Conservation (phyloP, 30 jellyfish, hydroid and myxozoan genomes). For the Hydractinia symbiolongicarpus region DNA sequence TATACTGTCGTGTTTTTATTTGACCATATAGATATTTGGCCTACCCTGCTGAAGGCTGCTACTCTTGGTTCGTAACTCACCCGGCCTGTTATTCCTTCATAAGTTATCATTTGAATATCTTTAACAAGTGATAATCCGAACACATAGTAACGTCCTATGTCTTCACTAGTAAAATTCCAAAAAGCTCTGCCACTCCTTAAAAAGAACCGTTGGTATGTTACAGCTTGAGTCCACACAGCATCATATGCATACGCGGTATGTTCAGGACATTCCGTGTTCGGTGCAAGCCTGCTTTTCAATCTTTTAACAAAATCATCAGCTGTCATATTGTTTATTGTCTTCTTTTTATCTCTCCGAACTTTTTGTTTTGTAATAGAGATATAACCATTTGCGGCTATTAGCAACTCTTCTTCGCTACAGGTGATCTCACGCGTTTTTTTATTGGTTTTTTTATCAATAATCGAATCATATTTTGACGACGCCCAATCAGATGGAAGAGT, state of each 20-base stretch:
- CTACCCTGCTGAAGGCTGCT: neutral
- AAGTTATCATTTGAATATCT: conserved; percentile 9
- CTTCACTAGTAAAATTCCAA: neutral
- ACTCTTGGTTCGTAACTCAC: neutral
- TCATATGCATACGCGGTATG: conserved; percentile 72
- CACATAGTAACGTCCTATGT: neutral
- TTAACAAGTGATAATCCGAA: conserved; percentile 4
- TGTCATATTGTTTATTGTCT: conserved; percentile 48
- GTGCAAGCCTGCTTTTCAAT: neutral
- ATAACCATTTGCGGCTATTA: conserved; percentile 60
- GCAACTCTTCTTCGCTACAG: conserved; percentile 59
- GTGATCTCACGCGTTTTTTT: neutral
- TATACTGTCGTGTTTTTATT: neutral
- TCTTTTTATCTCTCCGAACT: conserved; percentile 48
- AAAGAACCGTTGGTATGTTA: neutral
- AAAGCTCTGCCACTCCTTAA: neutral
- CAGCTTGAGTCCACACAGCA: conserved; percentile 65
- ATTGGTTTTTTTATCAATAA: neutral
- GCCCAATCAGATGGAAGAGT: conserved; percentile 49
- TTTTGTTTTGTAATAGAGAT: conserved; percentile 44
- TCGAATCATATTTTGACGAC: neutral
- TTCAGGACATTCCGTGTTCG: neutral
- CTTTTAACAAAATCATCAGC: neutral
- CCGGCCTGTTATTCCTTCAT: conserved; percentile 41
- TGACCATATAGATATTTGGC: conserved; percentile 4